Percentiles rank a stretch among this genome's conserved stretches.
Conservation (phyloP, 64 coral and sea anemone genomes). For the Stylophora pistillata region DNA sequence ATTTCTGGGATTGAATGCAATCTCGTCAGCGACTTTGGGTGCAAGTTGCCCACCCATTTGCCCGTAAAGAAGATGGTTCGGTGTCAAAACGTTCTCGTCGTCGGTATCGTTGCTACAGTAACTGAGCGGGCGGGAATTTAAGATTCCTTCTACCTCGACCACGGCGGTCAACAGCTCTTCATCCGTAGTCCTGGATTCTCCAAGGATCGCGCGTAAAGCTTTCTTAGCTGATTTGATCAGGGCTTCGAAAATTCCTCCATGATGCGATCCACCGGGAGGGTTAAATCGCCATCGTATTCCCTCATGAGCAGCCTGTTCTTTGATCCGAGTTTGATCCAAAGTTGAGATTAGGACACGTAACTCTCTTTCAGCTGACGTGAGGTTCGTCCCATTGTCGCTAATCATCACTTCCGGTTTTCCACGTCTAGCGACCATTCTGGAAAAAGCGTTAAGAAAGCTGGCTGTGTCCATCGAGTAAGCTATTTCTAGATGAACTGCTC, state of each 20-base stretch:
- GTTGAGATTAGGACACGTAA: not conserved
- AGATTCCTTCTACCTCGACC: no score
- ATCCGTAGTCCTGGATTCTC: conserved; percentile 7
- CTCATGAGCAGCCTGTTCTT: not conserved
- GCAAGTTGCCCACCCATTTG: conserved; percentile 30
- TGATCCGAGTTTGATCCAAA: not conserved
- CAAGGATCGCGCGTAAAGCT: not conserved
- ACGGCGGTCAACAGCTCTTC: conserved; percentile 38
- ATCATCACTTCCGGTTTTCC: not conserved
- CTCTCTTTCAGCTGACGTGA: conserved; percentile 6
- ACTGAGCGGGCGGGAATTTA: not conserved
- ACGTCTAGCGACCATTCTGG: no score
- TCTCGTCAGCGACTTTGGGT: no score
- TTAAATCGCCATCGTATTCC: conserved; percentile 28
- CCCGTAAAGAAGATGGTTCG: no score
- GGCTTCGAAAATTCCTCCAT: conserved; percentile 22
- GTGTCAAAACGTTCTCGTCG: conserved; percentile 7
- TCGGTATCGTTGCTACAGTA: conserved; percentile 16
- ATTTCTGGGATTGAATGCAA: no score
- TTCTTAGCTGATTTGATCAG: conserved; percentile 37
- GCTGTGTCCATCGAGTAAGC: not conserved
- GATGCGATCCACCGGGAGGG: conserved; percentile 29
- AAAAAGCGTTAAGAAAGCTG: no score
- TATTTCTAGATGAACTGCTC: no score
- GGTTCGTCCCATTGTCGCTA: conserved; percentile 30